These are phyloP conservation scores for Chaetodon trifasciatus DNA, from an alignment of 2,797 vertebrate species.

Conservation along the genomic window DNA sequence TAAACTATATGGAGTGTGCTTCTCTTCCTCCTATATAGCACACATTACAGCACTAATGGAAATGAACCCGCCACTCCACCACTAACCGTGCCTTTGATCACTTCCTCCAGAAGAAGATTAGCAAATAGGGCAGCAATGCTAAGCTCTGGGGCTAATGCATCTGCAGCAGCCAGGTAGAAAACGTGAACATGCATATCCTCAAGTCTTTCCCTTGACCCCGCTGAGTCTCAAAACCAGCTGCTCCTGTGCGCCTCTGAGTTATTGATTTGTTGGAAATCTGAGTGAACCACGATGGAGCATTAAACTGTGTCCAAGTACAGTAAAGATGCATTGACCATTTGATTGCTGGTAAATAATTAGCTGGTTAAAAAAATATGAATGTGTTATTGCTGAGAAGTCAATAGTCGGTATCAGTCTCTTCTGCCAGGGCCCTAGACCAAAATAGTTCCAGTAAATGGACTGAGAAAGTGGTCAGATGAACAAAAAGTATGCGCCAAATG, in stretches of 20 bases:
- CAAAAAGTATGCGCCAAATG: background rate
- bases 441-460: background rate
- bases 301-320: too few relatives aligned
- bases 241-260: background rate
- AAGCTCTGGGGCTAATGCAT: background rate
- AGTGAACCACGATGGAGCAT: background rate
- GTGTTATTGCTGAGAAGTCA: background rate
- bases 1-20: background rate
- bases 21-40: conserved; percentile 10
- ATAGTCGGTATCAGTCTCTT: background rate
- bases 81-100: background rate
- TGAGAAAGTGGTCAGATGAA: background rate
- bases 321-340: background rate
- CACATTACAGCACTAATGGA: conserved; percentile 12
- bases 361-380: background rate
- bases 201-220: background rate
- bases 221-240: background rate
- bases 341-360: background rate
- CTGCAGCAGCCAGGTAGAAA: background rate
- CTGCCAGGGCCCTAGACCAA: background rate
- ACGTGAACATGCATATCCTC: background rate
- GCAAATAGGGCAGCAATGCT: background rate
- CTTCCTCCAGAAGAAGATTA: background rate
- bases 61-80: conserved; percentile 20
- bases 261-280: background rate